Evolutionary conservation across 2,113 vertebrate genomes (phyloP).

Genomic region (Heterocephalus glaber): DNA sequence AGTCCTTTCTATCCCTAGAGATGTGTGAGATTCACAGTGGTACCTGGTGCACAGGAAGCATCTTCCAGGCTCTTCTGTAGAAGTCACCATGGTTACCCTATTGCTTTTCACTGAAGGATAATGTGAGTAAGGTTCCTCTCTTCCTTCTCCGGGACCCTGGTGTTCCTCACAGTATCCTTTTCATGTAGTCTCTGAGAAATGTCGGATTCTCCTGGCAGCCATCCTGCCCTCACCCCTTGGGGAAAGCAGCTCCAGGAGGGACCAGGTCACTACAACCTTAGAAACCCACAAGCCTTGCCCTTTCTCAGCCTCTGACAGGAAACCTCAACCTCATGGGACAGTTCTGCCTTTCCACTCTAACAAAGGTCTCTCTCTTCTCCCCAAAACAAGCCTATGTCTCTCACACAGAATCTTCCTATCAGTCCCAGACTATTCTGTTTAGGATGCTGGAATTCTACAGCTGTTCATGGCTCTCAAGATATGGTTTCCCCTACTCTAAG

Average conservation of each 20-base stretch:
- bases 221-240: not conserved
- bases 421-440: not conserved
- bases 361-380: not conserved
- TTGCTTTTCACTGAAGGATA: not conserved
- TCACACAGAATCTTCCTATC: not conserved
- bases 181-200: not conserved
- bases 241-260: not conserved
- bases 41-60: not conserved
- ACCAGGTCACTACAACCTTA: not conserved
- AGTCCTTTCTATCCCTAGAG: not conserved
- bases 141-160: not conserved
- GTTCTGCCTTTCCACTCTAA: not conserved
- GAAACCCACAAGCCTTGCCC: not conserved
- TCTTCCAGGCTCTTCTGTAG: not conserved
- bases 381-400: not conserved
- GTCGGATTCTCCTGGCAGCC: not conserved
- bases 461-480: not conserved
- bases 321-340: not conserved
- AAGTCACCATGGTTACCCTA: not conserved
- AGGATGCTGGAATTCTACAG: not conserved
- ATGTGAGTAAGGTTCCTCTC: not conserved
- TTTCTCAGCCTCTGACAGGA: not conserved
- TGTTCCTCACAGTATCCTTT: not conserved
- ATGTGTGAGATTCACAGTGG: not conserved
- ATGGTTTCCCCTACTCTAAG: not conserved